These are phyloP conservation scores for Polypedilum pembai DNA, from an alignment of 1,140 invertebrate genomes.

Conservation along the genomic window DNA sequence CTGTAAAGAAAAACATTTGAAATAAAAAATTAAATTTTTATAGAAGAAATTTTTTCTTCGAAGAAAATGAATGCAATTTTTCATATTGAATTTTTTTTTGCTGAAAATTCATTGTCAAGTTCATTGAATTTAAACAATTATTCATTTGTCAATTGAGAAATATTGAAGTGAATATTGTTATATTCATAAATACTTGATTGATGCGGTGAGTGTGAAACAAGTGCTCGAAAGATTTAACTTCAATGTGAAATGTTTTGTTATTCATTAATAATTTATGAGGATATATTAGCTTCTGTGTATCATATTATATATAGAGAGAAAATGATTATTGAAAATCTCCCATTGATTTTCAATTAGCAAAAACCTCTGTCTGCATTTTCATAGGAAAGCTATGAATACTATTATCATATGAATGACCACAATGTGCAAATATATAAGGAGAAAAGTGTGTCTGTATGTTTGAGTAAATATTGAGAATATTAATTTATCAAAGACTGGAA, in stretches of 20 bases:
- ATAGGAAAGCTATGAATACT: background rate
- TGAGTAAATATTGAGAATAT: background rate
- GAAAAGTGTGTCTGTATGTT: no score
- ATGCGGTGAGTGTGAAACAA: background rate
- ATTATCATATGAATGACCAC: no score
- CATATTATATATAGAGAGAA: background rate
- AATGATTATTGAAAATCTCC: constrained; percentile 9
- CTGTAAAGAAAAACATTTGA: no score
- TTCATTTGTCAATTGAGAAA: background rate
- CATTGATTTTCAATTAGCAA: constrained; percentile 21
- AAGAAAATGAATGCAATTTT: background rate
- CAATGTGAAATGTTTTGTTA: background rate
- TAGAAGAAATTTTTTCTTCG: background rate
- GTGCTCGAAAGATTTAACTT: background rate
- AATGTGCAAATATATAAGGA: no score
- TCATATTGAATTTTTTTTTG: background rate
- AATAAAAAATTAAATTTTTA: background rate
- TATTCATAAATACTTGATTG: background rate
- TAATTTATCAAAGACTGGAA: background rate
- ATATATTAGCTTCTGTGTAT: background rate
- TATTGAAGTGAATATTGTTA: background rate
- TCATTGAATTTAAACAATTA: background rate
- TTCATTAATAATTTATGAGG: constrained; percentile 7
- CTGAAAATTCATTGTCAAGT: background rate
- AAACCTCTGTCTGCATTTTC: background rate